These are phyloP conservation scores for Magallana angulata DNA, from an alignment of 1,140 invertebrate species.

Conservation along the genomic window DNA sequence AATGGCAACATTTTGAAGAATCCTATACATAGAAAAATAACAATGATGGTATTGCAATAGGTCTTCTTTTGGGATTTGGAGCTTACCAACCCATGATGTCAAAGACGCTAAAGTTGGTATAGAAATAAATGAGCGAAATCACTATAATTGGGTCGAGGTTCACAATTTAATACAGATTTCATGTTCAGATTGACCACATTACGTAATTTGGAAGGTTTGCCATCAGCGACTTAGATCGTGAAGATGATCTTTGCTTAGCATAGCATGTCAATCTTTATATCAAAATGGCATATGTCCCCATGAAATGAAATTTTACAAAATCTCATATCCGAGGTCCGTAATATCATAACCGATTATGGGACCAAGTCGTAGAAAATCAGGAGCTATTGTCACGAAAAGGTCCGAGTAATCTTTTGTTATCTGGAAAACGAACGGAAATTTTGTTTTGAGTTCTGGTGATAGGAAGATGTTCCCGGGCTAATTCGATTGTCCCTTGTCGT, in stretches of 20 bases:
- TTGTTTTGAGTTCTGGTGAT: slow-evolving; percentile 10
- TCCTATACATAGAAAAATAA: too few relatives aligned
- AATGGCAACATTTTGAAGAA: too few relatives aligned
- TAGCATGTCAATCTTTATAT: slow-evolving; percentile 22
- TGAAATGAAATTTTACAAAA: slow-evolving; percentile 13
- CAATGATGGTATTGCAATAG: too few relatives aligned
- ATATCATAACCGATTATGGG: slow-evolving; percentile 3
- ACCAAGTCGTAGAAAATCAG: not conserved
- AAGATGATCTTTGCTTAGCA: not conserved
- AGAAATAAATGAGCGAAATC: not conserved
- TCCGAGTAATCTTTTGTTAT: slow-evolving; percentile 34
- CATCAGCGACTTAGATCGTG: not conserved
- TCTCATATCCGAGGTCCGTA: not conserved
- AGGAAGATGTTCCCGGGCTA: slow-evolving; percentile 10
- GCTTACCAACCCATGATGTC: not conserved
- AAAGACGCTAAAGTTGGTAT: not conserved
- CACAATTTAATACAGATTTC: too few relatives aligned
- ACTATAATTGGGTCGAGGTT: too few relatives aligned
- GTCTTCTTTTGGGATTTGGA: not conserved
- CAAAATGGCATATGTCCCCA: not conserved
- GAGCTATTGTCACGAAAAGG: slow-evolving; percentile 29
- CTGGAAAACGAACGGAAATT: slow-evolving; percentile 23
- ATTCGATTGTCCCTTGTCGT: slow-evolving; percentile 12
- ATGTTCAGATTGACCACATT: not conserved
- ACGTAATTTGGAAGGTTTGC: not conserved